Evolutionary conservation across 2,888 invertebrate genomes (phyloP).

Genomic region (Mycogona germanica): DNA sequence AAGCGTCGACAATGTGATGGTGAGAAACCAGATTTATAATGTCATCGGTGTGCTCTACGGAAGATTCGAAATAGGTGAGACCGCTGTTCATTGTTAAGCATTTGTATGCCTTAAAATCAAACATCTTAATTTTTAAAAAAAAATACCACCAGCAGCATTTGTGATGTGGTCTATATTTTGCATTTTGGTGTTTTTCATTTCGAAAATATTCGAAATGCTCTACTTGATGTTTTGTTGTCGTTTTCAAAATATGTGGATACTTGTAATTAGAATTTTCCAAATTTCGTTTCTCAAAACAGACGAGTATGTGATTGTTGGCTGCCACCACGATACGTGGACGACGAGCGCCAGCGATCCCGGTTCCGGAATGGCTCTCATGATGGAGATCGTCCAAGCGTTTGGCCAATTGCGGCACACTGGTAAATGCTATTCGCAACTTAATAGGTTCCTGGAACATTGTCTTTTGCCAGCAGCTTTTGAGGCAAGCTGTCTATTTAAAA

Average conservation of each 20-base stretch:
- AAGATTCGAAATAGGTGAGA: constrained; percentile 27
- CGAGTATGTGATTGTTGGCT: constrained; percentile 40
- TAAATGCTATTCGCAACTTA: too few relatives aligned
- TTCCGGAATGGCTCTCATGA: constrained; percentile 39
- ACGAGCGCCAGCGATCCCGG: constrained; percentile 40
- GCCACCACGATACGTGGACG: constrained; percentile 43
- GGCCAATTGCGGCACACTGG: constrained; percentile 29
- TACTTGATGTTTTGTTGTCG: too few relatives aligned
- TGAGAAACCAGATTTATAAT: constrained; percentile 25
- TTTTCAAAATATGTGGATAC: too few relatives aligned
- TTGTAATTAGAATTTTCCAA: not conserved
- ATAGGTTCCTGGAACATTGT: too few relatives aligned
- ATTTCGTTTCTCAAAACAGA: constrained; percentile 28
- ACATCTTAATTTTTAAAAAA: too few relatives aligned
- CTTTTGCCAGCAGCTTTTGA: too few relatives aligned
- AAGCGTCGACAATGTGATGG: constrained; percentile 24
- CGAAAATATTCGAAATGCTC: too few relatives aligned
- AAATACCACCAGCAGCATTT: too few relatives aligned
- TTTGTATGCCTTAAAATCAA: too few relatives aligned
- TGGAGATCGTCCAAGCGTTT: constrained; percentile 37
- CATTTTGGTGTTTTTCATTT: too few relatives aligned
- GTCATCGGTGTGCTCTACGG: constrained; percentile 33
- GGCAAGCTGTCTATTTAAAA: too few relatives aligned
- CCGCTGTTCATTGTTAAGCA: not conserved
- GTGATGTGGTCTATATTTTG: too few relatives aligned